Evolutionary conservation across 2,888 invertebrate genomes (phyloP).

Genomic region (Patella caerulea): DNA sequence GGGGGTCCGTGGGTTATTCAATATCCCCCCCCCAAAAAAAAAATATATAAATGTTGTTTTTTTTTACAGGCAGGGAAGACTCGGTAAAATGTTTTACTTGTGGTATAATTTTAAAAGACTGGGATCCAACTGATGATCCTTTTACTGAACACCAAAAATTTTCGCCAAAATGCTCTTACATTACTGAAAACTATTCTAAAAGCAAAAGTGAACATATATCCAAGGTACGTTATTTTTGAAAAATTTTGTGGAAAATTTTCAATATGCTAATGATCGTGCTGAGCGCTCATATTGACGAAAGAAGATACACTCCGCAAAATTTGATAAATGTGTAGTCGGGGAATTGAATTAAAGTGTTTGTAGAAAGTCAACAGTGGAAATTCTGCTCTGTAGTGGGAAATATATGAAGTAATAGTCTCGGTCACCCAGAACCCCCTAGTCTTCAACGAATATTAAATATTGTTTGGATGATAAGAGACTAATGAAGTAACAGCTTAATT

Average conservation of each 20-base stretch:
- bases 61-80: background rate
- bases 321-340: no score
- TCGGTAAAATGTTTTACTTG: background rate
- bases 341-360: no score
- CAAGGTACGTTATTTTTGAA: no score
- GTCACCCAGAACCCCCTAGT: no score
- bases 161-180: background rate
- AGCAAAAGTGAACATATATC: background rate
- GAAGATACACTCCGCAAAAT: no score
- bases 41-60: background rate
- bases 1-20: background rate
- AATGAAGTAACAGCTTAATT: no score
- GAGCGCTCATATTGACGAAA: background rate
- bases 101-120: background rate
- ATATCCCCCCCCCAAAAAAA: background rate
- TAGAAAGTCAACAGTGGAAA: background rate
- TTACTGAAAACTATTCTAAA: no score
- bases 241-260: background rate
- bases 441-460: no score
- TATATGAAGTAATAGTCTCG: no score
- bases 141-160: background rate
- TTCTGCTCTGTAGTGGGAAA: no score
- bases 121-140: background rate
- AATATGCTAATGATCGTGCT: background rate
- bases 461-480: no score